Percentiles rank a stretch among this genome's conserved stretches.
Conservation (phyloP, 2,113 vertebrate species). For the Sylvicapra grimmia region DNA sequence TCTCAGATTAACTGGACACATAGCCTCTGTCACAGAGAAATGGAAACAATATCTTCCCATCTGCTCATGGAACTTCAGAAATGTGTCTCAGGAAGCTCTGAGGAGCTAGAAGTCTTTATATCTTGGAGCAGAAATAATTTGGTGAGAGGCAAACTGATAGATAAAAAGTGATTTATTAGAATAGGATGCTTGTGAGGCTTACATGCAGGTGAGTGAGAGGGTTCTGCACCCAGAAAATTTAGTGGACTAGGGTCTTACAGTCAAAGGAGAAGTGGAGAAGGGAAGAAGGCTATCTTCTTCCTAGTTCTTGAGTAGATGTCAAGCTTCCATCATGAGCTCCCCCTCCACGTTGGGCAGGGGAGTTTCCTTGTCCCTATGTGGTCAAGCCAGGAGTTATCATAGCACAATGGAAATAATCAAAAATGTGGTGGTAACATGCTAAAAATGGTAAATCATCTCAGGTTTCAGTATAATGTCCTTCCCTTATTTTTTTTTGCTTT, state of each 20-base stretch:
- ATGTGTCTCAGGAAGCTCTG: not conserved
- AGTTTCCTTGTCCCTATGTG: not conserved
- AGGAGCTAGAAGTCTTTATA: not conserved
- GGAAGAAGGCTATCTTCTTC: not conserved
- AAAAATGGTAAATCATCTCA: not conserved
- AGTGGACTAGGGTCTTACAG: not conserved
- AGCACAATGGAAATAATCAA: not conserved
- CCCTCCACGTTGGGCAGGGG: not conserved
- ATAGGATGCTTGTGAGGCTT: fast-evolving
- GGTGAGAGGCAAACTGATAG: not conserved
- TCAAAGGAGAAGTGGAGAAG: not conserved
- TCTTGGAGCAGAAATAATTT: not conserved
- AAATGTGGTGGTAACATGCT: not conserved
- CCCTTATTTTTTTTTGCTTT: not conserved
- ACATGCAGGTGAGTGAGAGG: not conserved
- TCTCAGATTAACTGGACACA: not conserved
- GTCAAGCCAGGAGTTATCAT: not conserved
- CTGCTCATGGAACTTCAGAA: not conserved
- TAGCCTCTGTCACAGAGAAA: not conserved
- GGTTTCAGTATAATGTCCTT: not conserved
- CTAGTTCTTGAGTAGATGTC: not conserved
- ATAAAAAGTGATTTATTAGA: not conserved
- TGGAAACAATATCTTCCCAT: too few species aligned
- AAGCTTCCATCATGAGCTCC: not conserved
- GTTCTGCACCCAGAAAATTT: not conserved